phyloP scores from a whole-genome alignment of 2,888 invertebrate species.

The Nemotelus nigrinus region DNA sequence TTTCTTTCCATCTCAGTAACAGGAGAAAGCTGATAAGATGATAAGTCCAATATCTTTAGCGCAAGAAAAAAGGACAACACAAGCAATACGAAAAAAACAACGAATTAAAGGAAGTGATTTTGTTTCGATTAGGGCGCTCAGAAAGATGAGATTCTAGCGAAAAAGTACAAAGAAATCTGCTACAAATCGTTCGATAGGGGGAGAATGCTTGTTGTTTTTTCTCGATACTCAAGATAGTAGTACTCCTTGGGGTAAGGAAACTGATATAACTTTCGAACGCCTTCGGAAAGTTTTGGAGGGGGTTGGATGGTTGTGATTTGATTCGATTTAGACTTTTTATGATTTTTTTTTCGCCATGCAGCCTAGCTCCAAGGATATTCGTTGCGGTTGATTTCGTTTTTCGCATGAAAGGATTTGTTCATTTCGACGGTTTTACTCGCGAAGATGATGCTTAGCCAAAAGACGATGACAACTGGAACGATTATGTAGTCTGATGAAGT shows the following conservation, averaged over 20 bases:
- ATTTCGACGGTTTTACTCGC: neutral
- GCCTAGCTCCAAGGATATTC: neutral
- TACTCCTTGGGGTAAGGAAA: too few relatives aligned
- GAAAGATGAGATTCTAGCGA: neutral
- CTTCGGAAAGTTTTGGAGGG: too few relatives aligned
- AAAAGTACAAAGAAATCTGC: conserved; percentile 10
- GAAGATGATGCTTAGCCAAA: too few relatives aligned
- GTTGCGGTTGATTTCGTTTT: neutral
- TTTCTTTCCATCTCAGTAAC: neutral
- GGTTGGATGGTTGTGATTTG: neutral
- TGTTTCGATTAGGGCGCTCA: neutral
- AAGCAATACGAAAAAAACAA: too few relatives aligned
- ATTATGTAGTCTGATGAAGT: too few relatives aligned
- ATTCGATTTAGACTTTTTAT: conserved; percentile 2
- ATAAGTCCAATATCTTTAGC: conserved; percentile 26
- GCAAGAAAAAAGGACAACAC: neutral
- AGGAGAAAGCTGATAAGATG: neutral
- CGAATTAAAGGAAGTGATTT: neutral
- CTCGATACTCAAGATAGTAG: too few relatives aligned
- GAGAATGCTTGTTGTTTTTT: too few relatives aligned
- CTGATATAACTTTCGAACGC: too few relatives aligned
- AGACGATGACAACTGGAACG: too few relatives aligned
- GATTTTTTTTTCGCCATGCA: neutral
- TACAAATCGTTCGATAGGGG: conserved; percentile 4
- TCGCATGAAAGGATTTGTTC: neutral